Evolutionary conservation across 1,140 invertebrate species (phyloP).

Genomic region (Tetranychus cinnabarinus): DNA sequence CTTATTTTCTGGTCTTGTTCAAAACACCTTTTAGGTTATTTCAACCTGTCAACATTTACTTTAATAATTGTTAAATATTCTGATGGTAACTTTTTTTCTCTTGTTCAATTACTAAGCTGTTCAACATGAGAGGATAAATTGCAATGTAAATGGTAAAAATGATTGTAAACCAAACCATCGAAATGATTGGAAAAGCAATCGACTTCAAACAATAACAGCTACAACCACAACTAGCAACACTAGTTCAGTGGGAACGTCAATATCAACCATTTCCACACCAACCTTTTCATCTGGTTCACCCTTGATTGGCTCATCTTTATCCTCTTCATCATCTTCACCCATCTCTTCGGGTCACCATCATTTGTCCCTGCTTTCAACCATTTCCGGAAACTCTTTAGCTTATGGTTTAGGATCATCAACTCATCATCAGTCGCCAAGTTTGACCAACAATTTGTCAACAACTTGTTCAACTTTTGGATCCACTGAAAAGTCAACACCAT

Average conservation of each 20-base stretch:
- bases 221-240: not conserved
- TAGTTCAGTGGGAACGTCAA: not conserved
- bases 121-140: constrained; percentile 46
- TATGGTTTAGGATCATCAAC: no score
- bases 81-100: not conserved
- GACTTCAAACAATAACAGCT: not conserved
- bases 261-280: not conserved
- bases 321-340: not conserved
- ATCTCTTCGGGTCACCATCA: not conserved
- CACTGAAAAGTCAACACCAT: no score
- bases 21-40: no score
- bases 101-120: constrained; percentile 34
- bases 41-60: no score
- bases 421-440: no score
- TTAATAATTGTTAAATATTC: no score
- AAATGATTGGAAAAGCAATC: not conserved
- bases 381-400: no score
- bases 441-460: no score
- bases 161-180: not conserved
- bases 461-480: no score
- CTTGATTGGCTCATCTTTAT: not conserved
- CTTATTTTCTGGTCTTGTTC: no score
- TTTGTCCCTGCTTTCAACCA: no score
- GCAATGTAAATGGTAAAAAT: not conserved
- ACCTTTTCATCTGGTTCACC: not conserved